phyloP scores from a whole-genome alignment of 2,888 invertebrate species.

The Dasypolia templi region DNA sequence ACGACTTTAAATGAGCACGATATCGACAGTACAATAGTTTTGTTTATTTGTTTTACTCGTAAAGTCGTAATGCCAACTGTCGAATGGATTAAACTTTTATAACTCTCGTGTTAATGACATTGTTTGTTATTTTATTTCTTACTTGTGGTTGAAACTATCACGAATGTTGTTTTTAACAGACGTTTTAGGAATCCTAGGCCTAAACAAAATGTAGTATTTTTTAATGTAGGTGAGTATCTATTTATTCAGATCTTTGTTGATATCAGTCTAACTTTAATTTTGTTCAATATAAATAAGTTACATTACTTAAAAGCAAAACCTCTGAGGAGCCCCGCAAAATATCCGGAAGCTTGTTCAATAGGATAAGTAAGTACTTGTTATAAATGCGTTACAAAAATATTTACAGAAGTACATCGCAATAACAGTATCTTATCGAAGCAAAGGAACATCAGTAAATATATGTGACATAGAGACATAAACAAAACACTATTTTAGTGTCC shows the following conservation, averaged over 20 bases:
- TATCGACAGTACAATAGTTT: slow-evolving; percentile 26
- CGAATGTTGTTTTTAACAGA: background rate
- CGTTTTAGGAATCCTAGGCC: background rate
- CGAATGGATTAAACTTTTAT: slow-evolving; percentile 33
- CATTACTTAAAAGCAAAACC: no score
- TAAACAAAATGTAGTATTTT: background rate
- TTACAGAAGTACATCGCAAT: background rate
- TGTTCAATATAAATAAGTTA: background rate
- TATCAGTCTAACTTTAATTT: background rate
- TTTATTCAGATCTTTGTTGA: background rate
- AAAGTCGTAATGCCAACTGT: slow-evolving; percentile 26
- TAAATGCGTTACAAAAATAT: background rate
- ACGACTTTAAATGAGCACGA: slow-evolving; percentile 22
- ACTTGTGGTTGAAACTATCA: slow-evolving; percentile 3
- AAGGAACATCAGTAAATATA: slow-evolving; percentile 10
- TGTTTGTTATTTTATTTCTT: slow-evolving; percentile 37
- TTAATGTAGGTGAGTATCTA: background rate
- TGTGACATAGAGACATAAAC: slow-evolving; percentile 20
- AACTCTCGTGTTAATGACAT: slow-evolving; percentile 27
- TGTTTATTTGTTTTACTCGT: slow-evolving; percentile 36
- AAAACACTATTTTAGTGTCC: slow-evolving; percentile 27
- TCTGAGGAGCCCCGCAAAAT: background rate
- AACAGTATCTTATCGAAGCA: background rate
- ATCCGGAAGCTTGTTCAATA: background rate
- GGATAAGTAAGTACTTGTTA: background rate